Base-by-base conservation (phyloP, 2,888 invertebrate genomes). In the Phortica okadai region DNA sequence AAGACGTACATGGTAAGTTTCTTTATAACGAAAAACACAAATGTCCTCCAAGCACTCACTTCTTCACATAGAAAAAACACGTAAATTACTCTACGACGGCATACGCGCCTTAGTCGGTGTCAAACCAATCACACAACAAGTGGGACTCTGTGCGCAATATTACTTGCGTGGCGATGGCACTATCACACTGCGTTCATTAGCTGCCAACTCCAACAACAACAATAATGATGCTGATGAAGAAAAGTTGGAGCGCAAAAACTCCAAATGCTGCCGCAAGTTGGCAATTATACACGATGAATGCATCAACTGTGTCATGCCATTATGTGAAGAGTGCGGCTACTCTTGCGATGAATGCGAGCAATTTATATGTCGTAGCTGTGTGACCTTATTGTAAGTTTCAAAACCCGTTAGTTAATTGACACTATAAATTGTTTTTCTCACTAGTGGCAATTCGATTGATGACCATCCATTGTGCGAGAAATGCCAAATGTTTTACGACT, bases 261-360 rank as follows among this genome's bases (percentile, higher is more conserved):
- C 77, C 0, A 10, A 1, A 1, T 90, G 90, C 72, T 83, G 87
- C 72, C 79, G 80, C 3, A 86, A 88, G 1, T 74, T 76, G 5
- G 81, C 86, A 0, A 75, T 84, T 2, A 83, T 90, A 8, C 86
- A 84, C 45, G 83, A 78, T 44, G 73, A 74, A 11, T 90, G 89
- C 16, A 73, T 62, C 1, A 88, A 88, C 69, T 90, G 89, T 64
- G 77, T 80, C 11, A 83, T 84, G 44, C 81, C 82, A 3, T 76
- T 90, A 45, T 90, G 89, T 69, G 89, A 90, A 75, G 88, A 85
- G 59, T 90, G 89, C 70, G 89, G 89, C 1, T 88, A 84, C 72
- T 90, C 89, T 0, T 90, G 89, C 70, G 58, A 75, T 1, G 89
- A 89, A 14, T 90, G 89, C 78, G 77, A 69, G 0, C 69, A 79